A percentile compares a stretch with the other conserved stretches of the same genome.
These are phyloP conservation scores for Acrossocheilus wenchowensis DNA, from an alignment of 2,797 vertebrate genomes.

Conservation along the genomic window DNA sequence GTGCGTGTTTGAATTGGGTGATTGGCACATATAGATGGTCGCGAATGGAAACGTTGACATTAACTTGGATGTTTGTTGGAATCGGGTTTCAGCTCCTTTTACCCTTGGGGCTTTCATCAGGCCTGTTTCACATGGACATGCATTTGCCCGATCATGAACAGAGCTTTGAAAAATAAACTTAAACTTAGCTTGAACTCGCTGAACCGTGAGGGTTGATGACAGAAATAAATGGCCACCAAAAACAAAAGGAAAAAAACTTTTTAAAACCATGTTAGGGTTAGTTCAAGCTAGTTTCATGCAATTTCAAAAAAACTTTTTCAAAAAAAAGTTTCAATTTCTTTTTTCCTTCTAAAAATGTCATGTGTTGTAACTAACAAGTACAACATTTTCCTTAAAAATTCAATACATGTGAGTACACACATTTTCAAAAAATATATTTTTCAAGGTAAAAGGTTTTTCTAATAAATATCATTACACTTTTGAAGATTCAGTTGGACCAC, in stretches of 20 bases:
- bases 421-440: background rate
- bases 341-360: background rate
- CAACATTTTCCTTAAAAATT: too few species aligned
- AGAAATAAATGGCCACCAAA: background rate
- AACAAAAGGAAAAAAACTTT: background rate
- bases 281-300: background rate
- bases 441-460: too few species aligned
- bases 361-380: background rate
- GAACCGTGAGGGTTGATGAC: background rate
- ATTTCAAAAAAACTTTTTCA: background rate
- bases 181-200: conserved; percentile 23
- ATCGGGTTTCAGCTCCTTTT: conserved; percentile 74
- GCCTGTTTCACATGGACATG: conserved; percentile 43
- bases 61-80: conserved; percentile 74
- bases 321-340: background rate
- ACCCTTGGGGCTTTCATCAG: conserved; percentile 45
- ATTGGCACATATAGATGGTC: conserved; percentile 68
- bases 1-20: conserved; percentile 57
- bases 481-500: background rate
- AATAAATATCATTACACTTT: background rate
- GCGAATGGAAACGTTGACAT: conserved; percentile 78
- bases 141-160: conserved; percentile 15
- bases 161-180: conserved; percentile 45
- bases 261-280: background rate
- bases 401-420: background rate